Percentiles rank a stretch among this genome's conserved stretches.
Evolutionary conservation across 2,888 invertebrate species (phyloP).

Genomic region (Cephonodes hylas): DNA sequence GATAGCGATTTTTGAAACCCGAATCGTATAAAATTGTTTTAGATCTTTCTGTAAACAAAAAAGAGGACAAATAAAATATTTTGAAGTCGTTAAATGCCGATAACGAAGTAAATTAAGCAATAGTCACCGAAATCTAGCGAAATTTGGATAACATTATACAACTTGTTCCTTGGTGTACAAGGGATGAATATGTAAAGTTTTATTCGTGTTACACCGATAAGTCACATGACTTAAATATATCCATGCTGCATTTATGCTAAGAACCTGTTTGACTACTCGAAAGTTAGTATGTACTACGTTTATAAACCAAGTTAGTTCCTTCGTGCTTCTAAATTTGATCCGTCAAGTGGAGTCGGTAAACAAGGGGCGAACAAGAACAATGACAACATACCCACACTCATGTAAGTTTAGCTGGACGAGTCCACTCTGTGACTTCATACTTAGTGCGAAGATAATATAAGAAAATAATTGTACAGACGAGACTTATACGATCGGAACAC

Average conservation of each 20-base stretch:
- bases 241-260: background rate
- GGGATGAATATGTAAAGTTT: no score
- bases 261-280: background rate
- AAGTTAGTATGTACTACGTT: background rate
- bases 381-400: background rate
- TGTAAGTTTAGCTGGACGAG: conserved; percentile 27
- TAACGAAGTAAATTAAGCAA: no score
- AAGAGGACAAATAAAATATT: no score
- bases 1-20: no score
- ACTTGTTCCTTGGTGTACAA: no score
- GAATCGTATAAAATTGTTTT: no score
- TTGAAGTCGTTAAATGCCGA: no score
- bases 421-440: conserved; percentile 32
- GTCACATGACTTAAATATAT: no score
- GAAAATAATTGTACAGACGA: background rate
- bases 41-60: no score
- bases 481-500: background rate
- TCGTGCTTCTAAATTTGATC: background rate
- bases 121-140: no score
- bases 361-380: conserved; percentile 6
- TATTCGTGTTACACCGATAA: no score
- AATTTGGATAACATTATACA: no score
- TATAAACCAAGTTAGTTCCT: background rate
- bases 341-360: background rate
- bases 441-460: background rate